Percentiles rank a stretch among this genome's conserved stretches.
phyloP scores from a whole-genome alignment of 2,113 vertebrate species.

The Dasypus novemcinctus region DNA sequence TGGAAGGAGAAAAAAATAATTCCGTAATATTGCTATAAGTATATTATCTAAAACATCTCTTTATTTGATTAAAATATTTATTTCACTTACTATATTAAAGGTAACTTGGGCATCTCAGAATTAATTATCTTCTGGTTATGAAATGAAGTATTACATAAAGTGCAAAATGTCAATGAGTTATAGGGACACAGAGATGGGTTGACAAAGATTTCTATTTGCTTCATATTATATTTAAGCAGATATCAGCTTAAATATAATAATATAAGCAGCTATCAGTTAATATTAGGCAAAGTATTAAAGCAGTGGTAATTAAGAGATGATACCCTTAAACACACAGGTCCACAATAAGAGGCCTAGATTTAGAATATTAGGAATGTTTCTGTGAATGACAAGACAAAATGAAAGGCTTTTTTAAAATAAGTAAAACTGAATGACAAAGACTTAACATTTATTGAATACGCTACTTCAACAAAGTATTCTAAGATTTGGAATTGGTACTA shows the following conservation, averaged over 20 bases:
- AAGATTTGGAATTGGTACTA: not conserved
- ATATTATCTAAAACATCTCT: not conserved
- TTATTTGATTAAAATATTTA: not conserved
- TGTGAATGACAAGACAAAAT: not conserved
- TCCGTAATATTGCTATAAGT: not conserved
- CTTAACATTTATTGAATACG: not conserved
- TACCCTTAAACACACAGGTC: not conserved
- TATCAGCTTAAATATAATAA: too few relatives aligned
- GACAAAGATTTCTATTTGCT: constrained; percentile 13
- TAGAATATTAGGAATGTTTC: not conserved
- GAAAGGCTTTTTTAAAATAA: not conserved
- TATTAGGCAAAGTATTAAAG: not conserved
- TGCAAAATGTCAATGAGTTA: constrained; percentile 4
- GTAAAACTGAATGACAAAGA: constrained; percentile 14
- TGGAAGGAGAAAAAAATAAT: constrained; percentile 66
- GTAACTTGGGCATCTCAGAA: not conserved
- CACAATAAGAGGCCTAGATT: not conserved
- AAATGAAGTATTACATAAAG: not conserved
- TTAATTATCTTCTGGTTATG: not conserved
- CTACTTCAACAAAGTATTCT: not conserved
- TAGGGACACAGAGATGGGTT: not conserved
- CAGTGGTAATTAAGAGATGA: not conserved
- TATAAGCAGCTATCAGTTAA: not conserved
- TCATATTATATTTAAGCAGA: not conserved
- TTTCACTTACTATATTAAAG: not conserved